Conservation (phyloP, 2,113 vertebrate genomes). For the Callorhinus ursinus region DNA sequence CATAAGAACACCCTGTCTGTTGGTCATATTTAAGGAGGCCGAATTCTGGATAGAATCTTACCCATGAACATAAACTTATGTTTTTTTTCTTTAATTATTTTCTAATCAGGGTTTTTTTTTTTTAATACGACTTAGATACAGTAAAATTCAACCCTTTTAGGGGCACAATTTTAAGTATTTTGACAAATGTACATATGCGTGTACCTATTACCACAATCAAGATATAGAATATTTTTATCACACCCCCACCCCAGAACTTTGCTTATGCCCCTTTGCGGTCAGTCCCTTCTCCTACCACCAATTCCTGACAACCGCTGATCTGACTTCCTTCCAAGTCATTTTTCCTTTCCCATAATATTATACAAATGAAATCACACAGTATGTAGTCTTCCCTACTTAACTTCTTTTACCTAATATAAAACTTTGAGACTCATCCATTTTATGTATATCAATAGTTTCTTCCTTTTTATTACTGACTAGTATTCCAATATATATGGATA, state of each 20-base stretch:
- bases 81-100: background rate
- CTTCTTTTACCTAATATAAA: background rate
- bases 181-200: background rate
- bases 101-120: background rate
- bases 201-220: background rate
- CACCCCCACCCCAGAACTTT: background rate
- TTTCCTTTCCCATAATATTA: background rate
- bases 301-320: background rate
- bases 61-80: background rate
- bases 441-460: background rate
- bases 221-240: background rate
- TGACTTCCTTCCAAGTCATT: background rate
- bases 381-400: background rate
- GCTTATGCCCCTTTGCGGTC: background rate
- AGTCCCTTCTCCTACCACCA: background rate
- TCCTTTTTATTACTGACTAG: background rate
- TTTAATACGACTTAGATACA: background rate
- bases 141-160: background rate
- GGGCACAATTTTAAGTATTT: background rate
- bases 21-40: background rate
- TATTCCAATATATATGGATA: background rate
- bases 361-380: background rate
- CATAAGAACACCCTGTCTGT: background rate
- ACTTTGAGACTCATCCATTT: background rate
- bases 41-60: background rate